These are phyloP conservation scores for Drosophila subpulchrella DNA, from an alignment of 1,140 invertebrate genomes.

Conservation along the genomic window DNA sequence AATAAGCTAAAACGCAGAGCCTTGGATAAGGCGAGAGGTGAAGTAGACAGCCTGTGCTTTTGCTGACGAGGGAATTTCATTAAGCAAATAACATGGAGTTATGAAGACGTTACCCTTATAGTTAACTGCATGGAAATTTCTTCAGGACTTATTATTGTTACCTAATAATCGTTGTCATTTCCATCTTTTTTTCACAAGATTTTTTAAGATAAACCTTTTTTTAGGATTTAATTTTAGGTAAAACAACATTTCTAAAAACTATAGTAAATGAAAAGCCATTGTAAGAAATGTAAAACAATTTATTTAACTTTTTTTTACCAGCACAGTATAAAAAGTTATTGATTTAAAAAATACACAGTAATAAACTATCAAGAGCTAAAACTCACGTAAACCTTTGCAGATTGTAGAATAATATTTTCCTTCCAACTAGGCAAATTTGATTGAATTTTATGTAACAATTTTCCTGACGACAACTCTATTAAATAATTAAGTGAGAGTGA, in stretches of 20 bases:
- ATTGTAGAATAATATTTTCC: background rate
- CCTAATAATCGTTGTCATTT: background rate
- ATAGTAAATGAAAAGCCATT: too few species aligned
- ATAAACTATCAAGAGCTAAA: too few species aligned
- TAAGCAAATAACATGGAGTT: slow-evolving; percentile 46
- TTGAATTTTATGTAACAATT: background rate
- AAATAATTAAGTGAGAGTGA: slow-evolving; percentile 14
- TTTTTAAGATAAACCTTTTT: too few species aligned
- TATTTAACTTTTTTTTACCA: too few species aligned
- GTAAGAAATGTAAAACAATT: too few species aligned
- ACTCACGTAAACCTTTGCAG: too few species aligned
- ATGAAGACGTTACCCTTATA: slow-evolving; percentile 47
- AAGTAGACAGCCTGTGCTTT: background rate
- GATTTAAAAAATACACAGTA: too few species aligned
- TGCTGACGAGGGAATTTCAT: slow-evolving; percentile 35
- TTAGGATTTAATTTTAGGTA: too few species aligned
- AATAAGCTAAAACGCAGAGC: slow-evolving; percentile 37
- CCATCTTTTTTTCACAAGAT: too few species aligned
- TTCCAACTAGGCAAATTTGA: background rate
- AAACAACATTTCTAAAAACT: too few species aligned
- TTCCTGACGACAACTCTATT: background rate
- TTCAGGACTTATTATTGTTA: background rate
- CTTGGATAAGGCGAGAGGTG: background rate
- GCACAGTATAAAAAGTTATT: too few species aligned
- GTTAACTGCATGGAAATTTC: slow-evolving; percentile 31